These are phyloP conservation scores for Lycaon pictus DNA, from an alignment of 2,113 vertebrate species.

Conservation along the genomic window DNA sequence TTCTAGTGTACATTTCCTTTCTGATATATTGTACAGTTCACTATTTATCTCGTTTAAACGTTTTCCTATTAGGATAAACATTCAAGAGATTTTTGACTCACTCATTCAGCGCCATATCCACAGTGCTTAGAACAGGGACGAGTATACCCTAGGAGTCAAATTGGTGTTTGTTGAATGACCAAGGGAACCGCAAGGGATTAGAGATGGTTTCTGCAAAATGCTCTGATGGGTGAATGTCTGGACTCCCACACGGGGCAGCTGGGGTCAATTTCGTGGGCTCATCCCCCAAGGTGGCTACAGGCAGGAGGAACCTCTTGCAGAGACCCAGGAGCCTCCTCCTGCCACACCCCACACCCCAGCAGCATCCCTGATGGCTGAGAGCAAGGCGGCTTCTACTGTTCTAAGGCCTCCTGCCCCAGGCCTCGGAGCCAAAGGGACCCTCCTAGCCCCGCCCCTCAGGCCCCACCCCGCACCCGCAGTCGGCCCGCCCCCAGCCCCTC, in stretches of 20 bases:
- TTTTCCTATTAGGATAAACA: slow-evolving; percentile 43
- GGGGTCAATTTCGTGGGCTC: background rate
- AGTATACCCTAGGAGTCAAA: background rate
- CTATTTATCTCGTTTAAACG: background rate
- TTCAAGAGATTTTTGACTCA: background rate
- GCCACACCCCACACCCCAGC: background rate
- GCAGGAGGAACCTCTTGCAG: accelerated
- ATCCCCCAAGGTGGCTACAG: background rate
- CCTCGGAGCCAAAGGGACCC: accelerated
- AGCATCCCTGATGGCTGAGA: background rate
- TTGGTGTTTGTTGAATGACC: background rate
- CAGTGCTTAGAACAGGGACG: background rate
- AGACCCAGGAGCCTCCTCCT: background rate
- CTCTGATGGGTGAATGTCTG: background rate
- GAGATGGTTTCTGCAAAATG: background rate
- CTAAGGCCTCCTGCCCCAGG: no score
- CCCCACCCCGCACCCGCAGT: background rate
- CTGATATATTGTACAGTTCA: background rate
- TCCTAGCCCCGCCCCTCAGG: background rate
- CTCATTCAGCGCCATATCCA: background rate
- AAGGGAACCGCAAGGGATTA: background rate
- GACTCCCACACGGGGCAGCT: background rate
- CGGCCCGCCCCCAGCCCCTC: background rate
- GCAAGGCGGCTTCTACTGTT: background rate
- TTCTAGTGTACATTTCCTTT: background rate